Evolutionary conservation across 2,888 invertebrate genomes (phyloP), one percentile per base, ranked within the genome.

Genomic region (Apotomis turbidana): DNA sequence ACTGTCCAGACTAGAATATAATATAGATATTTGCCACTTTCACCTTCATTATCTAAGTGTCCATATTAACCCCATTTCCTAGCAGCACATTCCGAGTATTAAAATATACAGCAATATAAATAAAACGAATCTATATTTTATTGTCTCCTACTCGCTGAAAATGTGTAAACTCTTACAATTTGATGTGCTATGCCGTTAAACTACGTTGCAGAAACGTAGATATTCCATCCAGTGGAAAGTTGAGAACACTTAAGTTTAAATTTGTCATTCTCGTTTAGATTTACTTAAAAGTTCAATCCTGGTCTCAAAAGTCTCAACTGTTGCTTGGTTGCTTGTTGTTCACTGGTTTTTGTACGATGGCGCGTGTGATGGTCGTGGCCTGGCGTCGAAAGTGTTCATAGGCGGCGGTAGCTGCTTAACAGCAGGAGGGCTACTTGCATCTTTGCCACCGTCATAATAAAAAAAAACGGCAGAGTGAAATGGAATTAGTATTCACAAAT

Each of bases 201-300:
- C 36, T 49, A n/a, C n/a, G 36, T 58, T 58, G 41, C 49, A 57
- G n/a, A 27, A 61, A 68, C 54, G 36, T 68, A n/a, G n/a, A n/a
- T n/a, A 60, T 61, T 54, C 10, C 10, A 60, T 15, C 10, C 52
- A 41, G 10, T 46, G 9, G 36, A 60, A 13, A 60, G 61, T 62
- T 55, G 46, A 62, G 10, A 69, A 62, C 55, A 55, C 69, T 61
- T 49, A 12, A 55, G 54, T 49, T 69, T 44, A 9, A 36, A 36
- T 55, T 61, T 44, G 13, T 15, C 27, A 61, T 46, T 54, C 58
- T 52, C 51, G 38, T 41, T 57, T 12, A 46, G 13, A 55, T 62
- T 36, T 61, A 49, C 49, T 49, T 49, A 49, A 49, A 41, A 57
- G 46, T 55, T 68, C n/a, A 15, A 52, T 60, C n/a, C 60, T n/a